Evolutionary conservation across 2,888 invertebrate genomes (phyloP).

Genomic region (Schizotus pectinicornis): DNA sequence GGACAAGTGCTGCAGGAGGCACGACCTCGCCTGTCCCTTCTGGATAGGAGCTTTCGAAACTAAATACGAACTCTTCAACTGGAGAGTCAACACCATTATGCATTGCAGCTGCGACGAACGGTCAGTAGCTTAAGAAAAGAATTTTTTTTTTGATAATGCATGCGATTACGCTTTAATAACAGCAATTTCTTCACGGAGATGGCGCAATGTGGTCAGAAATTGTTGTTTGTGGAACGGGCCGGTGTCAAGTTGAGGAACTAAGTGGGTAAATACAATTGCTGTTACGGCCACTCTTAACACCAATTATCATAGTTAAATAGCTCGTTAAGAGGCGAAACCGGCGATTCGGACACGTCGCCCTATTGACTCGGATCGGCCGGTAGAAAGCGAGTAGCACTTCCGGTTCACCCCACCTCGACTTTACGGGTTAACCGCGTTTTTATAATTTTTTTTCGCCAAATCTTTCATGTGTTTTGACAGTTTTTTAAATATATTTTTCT

Average conservation of each 20-base stretch:
- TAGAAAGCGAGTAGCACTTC: too few species aligned
- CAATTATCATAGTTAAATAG: constrained; percentile 3
- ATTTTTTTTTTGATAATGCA: constrained; percentile 2
- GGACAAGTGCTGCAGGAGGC: constrained; percentile 87
- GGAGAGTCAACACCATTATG: constrained; percentile 87
- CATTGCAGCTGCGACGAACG: constrained; percentile 92
- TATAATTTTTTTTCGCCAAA: too few species aligned
- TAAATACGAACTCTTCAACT: constrained; percentile 87
- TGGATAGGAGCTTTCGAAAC: constrained; percentile 84
- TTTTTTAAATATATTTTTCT: too few species aligned
- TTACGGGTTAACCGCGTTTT: too few species aligned
- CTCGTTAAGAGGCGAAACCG: neutral
- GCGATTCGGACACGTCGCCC: constrained; percentile 9
- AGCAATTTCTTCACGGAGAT: too few species aligned
- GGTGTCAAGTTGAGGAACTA: neutral
- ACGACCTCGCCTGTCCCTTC: constrained; percentile 84
- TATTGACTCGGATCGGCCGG: too few species aligned
- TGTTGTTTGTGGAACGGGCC: neutral
- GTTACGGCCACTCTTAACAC: constrained; percentile 5
- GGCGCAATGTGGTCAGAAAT: neutral
- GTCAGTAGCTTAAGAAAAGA: constrained; percentile 60
- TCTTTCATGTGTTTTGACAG: too few species aligned
- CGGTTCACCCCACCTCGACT: too few species aligned
- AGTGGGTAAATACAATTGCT: constrained; percentile 9
- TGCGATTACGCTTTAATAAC: neutral